phyloP scores from a whole-genome alignment of 2,888 invertebrate genomes.

The Plebejus melissa region DNA sequence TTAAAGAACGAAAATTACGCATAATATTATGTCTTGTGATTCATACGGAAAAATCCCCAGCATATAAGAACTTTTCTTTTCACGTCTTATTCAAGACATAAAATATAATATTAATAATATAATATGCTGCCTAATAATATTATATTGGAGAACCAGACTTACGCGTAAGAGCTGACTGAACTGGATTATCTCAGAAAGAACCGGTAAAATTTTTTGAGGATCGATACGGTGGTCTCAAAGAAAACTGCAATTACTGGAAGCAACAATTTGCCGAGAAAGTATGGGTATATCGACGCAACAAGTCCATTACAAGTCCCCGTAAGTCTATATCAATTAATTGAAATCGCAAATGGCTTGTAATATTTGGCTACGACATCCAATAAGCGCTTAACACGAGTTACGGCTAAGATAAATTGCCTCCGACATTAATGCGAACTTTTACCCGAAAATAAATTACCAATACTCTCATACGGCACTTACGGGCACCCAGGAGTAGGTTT shows the following conservation, averaged over 20 bases:
- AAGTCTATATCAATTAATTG: conserved; percentile 17
- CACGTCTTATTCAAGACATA: too few relatives aligned
- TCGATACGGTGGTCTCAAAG: background rate
- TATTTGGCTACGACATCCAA: conserved; percentile 64
- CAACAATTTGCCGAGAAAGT: background rate
- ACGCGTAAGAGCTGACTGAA: too few relatives aligned
- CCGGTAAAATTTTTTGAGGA: too few relatives aligned
- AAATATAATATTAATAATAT: too few relatives aligned
- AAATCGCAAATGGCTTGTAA: conserved; percentile 45
- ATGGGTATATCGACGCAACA: background rate
- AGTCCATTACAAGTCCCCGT: background rate
- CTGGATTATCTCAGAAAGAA: too few relatives aligned
- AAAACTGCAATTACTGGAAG: too few relatives aligned
- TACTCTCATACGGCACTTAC: conserved; percentile 19
- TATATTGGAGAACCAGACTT: too few relatives aligned
- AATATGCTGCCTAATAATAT: too few relatives aligned
- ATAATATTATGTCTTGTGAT: too few relatives aligned
- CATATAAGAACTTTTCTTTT: too few relatives aligned
- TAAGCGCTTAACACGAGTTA: conserved; percentile 71
- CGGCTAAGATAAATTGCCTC: conserved; percentile 65
- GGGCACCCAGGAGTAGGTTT: background rate
- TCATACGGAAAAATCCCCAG: too few relatives aligned
- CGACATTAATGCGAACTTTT: conserved; percentile 68
- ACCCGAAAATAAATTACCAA: conserved; percentile 59
- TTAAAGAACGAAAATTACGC: too few relatives aligned